phyloP scores from a whole-genome alignment of 2,888 invertebrate species.

The Drosophila picticornis region DNA sequence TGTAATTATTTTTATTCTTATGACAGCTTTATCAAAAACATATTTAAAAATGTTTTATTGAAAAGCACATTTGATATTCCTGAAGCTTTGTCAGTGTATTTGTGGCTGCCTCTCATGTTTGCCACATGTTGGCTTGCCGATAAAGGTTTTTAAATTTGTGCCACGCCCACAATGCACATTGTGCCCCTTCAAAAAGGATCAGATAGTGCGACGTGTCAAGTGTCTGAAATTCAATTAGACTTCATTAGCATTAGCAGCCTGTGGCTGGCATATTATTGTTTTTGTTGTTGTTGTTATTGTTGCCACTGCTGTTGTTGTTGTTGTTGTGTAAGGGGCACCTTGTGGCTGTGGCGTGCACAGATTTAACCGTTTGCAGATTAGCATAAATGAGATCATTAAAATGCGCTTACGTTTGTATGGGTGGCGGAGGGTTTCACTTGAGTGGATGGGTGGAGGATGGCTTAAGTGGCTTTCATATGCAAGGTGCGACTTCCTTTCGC shows the following conservation, averaged over 20 bases:
- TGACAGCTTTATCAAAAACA: neutral
- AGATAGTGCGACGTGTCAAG: constrained; percentile 80
- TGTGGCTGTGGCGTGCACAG: constrained; percentile 77
- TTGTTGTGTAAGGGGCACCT: constrained; percentile 33
- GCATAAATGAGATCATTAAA: constrained; percentile 82
- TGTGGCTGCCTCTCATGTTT: neutral
- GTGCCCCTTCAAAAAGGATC: constrained; percentile 57
- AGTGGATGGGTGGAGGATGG: neutral
- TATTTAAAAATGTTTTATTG: neutral
- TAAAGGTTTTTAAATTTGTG: constrained; percentile 32
- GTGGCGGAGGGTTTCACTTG: constrained; percentile 11
- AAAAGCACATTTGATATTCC: neutral
- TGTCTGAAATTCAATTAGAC: constrained; percentile 81
- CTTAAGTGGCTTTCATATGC: constrained; percentile 13
- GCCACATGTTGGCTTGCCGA: constrained; percentile 13
- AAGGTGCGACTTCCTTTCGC: constrained; percentile 63
- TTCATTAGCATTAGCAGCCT: constrained; percentile 81
- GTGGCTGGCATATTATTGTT: constrained; percentile 56
- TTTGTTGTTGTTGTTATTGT: constrained; percentile 17
- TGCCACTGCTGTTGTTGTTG: constrained; percentile 17
- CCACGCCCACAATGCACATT: constrained; percentile 28
- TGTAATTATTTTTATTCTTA: neutral
- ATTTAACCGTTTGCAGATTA: constrained; percentile 80
- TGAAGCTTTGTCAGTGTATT: neutral
- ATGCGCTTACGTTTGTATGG: constrained; percentile 77